Evolutionary conservation across 1,140 invertebrate genomes (phyloP).

Genomic region (Ectropis grisescens): DNA sequence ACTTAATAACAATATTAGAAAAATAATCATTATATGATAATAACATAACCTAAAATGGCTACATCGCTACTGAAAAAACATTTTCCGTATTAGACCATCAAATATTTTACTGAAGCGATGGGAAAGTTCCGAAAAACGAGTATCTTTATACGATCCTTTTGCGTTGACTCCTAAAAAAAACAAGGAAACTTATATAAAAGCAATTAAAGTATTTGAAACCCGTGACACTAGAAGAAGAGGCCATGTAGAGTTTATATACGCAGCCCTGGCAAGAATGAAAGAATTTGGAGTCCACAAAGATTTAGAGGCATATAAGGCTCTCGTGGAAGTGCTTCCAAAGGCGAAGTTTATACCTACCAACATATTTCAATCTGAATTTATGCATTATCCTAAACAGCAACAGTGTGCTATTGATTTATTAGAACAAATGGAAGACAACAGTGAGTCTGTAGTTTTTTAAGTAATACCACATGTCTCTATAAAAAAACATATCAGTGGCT

Average conservation of each 20-base stretch:
- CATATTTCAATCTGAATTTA: constrained; percentile 87
- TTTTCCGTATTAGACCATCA: constrained; percentile 27
- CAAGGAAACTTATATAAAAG: constrained; percentile 80
- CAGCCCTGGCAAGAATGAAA: constrained; percentile 89
- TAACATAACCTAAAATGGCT: constrained; percentile 32
- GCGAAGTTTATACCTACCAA: constrained; percentile 88
- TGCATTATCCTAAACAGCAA: constrained; percentile 96
- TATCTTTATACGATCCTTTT: constrained; percentile 68
- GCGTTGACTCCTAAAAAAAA: constrained; percentile 74
- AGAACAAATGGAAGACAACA: constrained; percentile 92
- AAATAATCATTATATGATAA: too few species aligned
- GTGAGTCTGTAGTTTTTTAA: too few species aligned
- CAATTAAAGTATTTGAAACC: constrained; percentile 79
- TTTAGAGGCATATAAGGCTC: constrained; percentile 90
- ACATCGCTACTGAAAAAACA: too few species aligned
- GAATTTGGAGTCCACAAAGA: constrained; percentile 93
- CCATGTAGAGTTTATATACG: constrained; percentile 94
- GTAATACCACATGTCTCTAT: too few species aligned
- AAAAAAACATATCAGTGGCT: too few species aligned
- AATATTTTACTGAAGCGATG: constrained; percentile 31
- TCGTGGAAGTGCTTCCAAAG: constrained; percentile 94
- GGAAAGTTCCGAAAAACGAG: constrained; percentile 41
- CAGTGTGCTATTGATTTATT: constrained; percentile 89
- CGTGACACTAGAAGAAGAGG: constrained; percentile 76
- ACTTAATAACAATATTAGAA: too few species aligned